Base-by-base conservation (phyloP, 2,797 vertebrate species). In the Takifugu rubripes region DNA sequence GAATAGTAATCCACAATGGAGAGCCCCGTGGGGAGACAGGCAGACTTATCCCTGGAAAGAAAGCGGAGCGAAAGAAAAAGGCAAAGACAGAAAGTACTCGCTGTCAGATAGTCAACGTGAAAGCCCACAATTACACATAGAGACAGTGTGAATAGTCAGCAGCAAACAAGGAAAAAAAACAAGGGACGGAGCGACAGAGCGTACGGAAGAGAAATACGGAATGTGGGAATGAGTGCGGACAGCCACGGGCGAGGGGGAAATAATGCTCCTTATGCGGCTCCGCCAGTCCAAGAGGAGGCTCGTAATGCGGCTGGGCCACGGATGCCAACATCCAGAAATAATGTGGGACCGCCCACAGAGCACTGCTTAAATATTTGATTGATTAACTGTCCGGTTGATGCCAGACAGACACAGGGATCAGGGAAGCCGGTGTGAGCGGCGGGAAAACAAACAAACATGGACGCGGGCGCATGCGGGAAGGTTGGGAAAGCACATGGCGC, bases 341-440 rank as follows among this genome's bases (percentile, higher is more conserved):
- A 91, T 92, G 87, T 88, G 65, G 76, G 86, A 86, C 84, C 86
- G 78, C 89, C 91, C 84, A 87, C 88, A 82, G 89, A 78, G 89
- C 87, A 80, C 88, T 89, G 87, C 89, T 91, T 90, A 89, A 90
- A 91, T 91, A 91, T 91, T 89, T 92, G 91, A 93, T 92, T 91
- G 92, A 93, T 92, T 92, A 91, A 91, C 86, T 84, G 88, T 89
- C 89, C 89, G 68, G 79, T 83, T 62, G 83, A 74, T 81, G 88
- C 86, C 83, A 84, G 86, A 21, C 44, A 21, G n/a, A 21, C 16
- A 46, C 16, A 46, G 16, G 10, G 16, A 46, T 70, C 70, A 46
- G 69, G 79, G 74, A 59, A 74, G 84, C 78, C 79, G 75, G 81
- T 74, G 74, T 49, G 62, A 84, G 86, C 74, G 77, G 68, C 68